Base-by-base conservation (phyloP, 2,888 invertebrate species). In the Idaea aversata region DNA sequence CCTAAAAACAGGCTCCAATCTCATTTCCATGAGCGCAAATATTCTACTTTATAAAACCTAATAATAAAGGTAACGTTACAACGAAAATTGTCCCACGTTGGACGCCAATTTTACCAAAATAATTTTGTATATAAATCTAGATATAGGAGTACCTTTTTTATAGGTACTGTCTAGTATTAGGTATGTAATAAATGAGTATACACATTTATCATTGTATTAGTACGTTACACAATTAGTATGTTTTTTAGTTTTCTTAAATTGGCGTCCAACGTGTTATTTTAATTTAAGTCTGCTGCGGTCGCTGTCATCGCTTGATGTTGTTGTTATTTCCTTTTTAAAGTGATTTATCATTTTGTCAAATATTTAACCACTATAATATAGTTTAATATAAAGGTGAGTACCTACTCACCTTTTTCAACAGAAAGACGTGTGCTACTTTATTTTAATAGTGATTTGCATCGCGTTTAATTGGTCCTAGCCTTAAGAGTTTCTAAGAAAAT, bases 1-100 rank as follows among this genome's bases (percentile, higher is more conserved):
- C 7, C 7, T 47, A 47, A 47, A 47, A 47, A 47, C 47, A 13
- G 47, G 47, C 47, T 47, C 47, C 7, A 47, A 47, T 47, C 47
- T 47, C 47, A 47, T 47, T 47, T 47, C 13, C 47, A 47, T 47
- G 47, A 47, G 47, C 47, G 47, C 47, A 47, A 47, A 47, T 47
- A 47, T 47, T 47, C 47, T 47, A 47, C 47, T 47, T 47, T 47
- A 47, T 47, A 47, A 47, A 47, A 47, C 47, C 47, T 47, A 47
- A 47, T 47, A 47, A 47, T 47, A 47, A 47, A 47, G 47, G 47
- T 47, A 47, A 47, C 47, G 47, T 47, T 47, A 47, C 47, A 47
- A 47, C 47, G 47, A 47, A 47, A 47, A 47, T 47, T 47, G 47
- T 47, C 10, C 47, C 47, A 47, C 47, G 47, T 47, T 10, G 47